Evolutionary conservation across 2,888 invertebrate genomes (phyloP).

Genomic region (Proisotoma minuta): DNA sequence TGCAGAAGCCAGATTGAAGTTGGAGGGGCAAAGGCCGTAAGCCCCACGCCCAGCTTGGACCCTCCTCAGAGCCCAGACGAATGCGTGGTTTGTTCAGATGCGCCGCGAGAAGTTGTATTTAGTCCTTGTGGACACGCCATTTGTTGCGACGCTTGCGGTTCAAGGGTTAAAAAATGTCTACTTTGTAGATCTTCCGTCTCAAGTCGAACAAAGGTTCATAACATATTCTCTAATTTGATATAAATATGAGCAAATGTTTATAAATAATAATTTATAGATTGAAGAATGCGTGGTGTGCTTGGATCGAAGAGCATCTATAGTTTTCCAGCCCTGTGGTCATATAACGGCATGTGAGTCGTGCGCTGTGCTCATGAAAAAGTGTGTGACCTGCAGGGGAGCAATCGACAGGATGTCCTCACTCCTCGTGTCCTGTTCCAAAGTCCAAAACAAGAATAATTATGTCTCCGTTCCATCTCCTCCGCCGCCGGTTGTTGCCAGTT

Average conservation of each 20-base stretch:
- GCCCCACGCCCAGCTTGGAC: conserved; percentile 47
- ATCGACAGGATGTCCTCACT: conserved; percentile 63
- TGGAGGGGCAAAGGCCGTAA: conserved; percentile 40
- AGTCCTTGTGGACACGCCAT: conserved; percentile 88
- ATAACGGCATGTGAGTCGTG: conserved; percentile 81
- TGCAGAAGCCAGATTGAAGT: conserved; percentile 41
- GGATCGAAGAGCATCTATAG: conserved; percentile 82
- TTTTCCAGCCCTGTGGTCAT: conserved; percentile 93
- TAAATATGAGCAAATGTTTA: not conserved
- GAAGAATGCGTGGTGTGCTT: conserved; percentile 96
- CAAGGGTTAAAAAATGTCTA: conserved; percentile 88
- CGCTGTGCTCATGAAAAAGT: conserved; percentile 93
- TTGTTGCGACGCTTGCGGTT: conserved; percentile 79
- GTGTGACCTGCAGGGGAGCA: conserved; percentile 86
- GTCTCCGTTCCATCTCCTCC: conserved; percentile 16
- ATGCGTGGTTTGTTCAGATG: conserved; percentile 91
- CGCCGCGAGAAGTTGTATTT: conserved; percentile 83
- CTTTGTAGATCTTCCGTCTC: conserved; percentile 81
- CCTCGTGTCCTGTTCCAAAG: conserved; percentile 33
- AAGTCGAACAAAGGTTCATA: conserved; percentile 68
- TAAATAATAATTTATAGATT: conserved; percentile 57
- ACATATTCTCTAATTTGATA: not conserved
- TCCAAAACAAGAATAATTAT: conserved; percentile 14
- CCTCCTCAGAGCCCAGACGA: conserved; percentile 66
- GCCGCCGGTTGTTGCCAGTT: conserved; percentile 38